Evolutionary conservation across 1,140 invertebrate species (phyloP).

Genomic region (Drosophila simulans): DNA sequence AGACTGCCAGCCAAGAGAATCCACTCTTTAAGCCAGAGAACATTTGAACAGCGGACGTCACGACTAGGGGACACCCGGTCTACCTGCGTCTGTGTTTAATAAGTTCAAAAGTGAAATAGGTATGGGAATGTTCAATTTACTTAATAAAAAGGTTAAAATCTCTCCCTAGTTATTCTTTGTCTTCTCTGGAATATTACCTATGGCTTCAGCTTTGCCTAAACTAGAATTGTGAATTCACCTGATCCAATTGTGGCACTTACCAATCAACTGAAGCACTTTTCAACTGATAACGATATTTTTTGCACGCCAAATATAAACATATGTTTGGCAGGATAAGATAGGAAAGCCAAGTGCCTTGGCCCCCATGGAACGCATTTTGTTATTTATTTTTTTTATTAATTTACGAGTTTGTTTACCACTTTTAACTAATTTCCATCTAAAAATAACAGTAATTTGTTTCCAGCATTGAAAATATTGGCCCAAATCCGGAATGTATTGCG

Average conservation of each 20-base stretch:
- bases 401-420: not conserved
- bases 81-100: not conserved
- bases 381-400: no score
- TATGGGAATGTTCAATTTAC: no score
- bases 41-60: not conserved
- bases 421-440: no score
- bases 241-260: conserved; percentile 14
- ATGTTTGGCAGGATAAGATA: conserved; percentile 38
- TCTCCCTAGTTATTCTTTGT: no score
- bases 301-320: conserved; percentile 23
- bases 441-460: no score
- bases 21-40: not conserved
- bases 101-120: no score
- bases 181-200: no score
- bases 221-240: not conserved
- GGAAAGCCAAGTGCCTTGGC: not conserved
- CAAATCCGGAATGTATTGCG: no score
- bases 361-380: not conserved
- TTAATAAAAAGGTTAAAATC: no score
- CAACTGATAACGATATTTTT: conserved; percentile 21
- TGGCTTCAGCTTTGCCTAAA: no score
- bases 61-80: no score
- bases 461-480: no score
- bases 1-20: not conserved
- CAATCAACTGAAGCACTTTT: conserved; percentile 26